Percentiles rank a stretch among this genome's conserved stretches.
phyloP scores from a whole-genome alignment of 2,888 invertebrate species.

The Orchestes rusci region DNA sequence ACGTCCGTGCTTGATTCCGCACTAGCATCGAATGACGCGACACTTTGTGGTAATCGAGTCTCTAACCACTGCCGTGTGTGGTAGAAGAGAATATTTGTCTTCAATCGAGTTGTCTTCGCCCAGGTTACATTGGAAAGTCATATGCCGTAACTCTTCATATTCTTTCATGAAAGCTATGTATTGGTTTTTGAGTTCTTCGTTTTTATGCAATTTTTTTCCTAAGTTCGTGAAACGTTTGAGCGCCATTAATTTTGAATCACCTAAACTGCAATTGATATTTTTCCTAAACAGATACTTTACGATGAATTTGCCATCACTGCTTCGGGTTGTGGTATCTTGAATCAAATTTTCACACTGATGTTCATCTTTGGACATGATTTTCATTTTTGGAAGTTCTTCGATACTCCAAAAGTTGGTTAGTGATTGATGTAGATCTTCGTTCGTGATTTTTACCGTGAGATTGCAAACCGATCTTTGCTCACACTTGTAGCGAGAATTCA shows the following conservation, averaged over 20 bases:
- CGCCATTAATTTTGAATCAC: slow-evolving; percentile 7
- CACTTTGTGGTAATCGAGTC: slow-evolving; percentile 11
- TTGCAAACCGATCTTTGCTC: too few relatives aligned
- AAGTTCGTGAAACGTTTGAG: slow-evolving; percentile 12
- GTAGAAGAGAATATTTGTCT: slow-evolving; percentile 2
- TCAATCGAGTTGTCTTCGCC: not conserved
- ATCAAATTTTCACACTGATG: not conserved
- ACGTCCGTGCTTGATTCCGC: slow-evolving; percentile 6
- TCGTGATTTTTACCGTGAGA: too few relatives aligned
- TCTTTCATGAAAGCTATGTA: slow-evolving; percentile 12
- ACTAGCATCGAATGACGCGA: slow-evolving; percentile 17
- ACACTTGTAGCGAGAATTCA: too few relatives aligned
- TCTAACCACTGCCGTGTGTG: slow-evolving; percentile 10
- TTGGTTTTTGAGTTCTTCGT: slow-evolving; percentile 16
- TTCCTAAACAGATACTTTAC: slow-evolving; percentile 7
- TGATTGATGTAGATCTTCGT: too few relatives aligned
- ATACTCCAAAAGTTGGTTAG: slow-evolving; percentile 7
- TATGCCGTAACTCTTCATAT: slow-evolving; percentile 17
- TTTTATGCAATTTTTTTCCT: slow-evolving; percentile 13
- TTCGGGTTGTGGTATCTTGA: slow-evolving; percentile 1
- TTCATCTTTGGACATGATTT: slow-evolving; percentile 1
- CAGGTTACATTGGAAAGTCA: slow-evolving; percentile 12
- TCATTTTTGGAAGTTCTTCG: slow-evolving; percentile 1
- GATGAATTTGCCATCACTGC: slow-evolving; percentile 2
- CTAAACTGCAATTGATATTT: not conserved